Evolutionary conservation across 2,113 vertebrate genomes (phyloP), one percentile per base, ranked within the genome.

Genomic region (Empidonax traillii): DNA sequence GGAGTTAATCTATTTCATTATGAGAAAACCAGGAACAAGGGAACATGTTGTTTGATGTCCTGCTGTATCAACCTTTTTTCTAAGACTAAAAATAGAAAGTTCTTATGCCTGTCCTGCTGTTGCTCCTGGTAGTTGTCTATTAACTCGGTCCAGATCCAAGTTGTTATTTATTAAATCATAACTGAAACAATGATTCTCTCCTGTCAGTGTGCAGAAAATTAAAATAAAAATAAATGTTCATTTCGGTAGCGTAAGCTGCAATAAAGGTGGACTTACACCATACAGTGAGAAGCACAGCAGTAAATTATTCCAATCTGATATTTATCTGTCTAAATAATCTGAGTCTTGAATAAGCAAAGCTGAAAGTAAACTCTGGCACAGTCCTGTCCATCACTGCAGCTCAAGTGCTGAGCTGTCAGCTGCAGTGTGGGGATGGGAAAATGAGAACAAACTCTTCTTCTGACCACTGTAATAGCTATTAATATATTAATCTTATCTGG

Each of bases 131-230:
- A 71, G 20, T 66, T 20, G 44, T 87, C 76, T 80, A 74, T 74
- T 88, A 77, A 75, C 37, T 46, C 89, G 84, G 62, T 53, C 30
- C 7, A 17, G 17, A 28, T 84, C 41, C 84, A 96, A 77, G 24
- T 37, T 69, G 35, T 58, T 69, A 22, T 94, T 96, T 78, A 92
- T 94, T 95, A 91, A 94, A 94, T 84, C 80, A 73, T 81, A 90
- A 88, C 41, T 3, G 6, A 30, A 83, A 92, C 71, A 84, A 76
- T 53, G 55, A 90, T 84, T 93, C 43, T 90, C 27, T 53, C 33
- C 61, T 88, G 49, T 81, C 88, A 94, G 33, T 58, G 56, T 56
- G 31, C 25, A 90, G 73, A 78, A 92, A 93, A 89, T 84, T 55
- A 92, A 90, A 96, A 90, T 56, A 90, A 81, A 77, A 94, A 85